Conservation (phyloP, 92 coral and sea anemone species). For the Porites rus region DNA sequence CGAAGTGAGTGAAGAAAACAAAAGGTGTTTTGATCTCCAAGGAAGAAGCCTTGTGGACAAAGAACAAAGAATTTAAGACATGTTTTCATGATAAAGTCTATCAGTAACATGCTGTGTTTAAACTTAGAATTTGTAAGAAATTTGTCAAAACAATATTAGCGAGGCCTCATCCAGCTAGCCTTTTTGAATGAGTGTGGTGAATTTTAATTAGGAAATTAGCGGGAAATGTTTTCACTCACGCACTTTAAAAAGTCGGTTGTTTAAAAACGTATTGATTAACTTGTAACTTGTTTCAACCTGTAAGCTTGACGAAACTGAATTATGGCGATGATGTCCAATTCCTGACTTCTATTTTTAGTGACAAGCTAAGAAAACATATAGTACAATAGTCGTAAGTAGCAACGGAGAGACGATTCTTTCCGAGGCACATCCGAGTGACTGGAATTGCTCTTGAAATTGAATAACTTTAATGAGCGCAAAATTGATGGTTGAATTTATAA, state of each 20-base stretch:
- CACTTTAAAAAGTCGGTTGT: background rate
- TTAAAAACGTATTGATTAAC: slow-evolving; percentile 24
- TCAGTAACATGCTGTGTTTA: slow-evolving; percentile 30
- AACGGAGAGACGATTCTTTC: too few species aligned
- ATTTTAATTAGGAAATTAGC: slow-evolving; percentile 17
- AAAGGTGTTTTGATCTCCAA: slow-evolving; percentile 11
- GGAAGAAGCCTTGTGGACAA: slow-evolving; percentile 15
- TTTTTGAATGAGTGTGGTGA: background rate
- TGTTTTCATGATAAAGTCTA: slow-evolving; percentile 9
- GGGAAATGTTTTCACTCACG: slow-evolving; percentile 4
- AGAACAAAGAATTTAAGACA: slow-evolving; percentile 46
- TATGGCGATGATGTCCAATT: too few species aligned
- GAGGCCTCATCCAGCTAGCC: slow-evolving; percentile 7
- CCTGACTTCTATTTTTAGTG: too few species aligned
- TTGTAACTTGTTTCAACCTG: background rate
- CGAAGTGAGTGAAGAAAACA: background rate
- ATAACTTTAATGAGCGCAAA: too few species aligned
- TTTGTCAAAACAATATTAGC: slow-evolving; percentile 11
- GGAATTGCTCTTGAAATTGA: too few species aligned
- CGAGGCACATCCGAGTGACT: too few species aligned
- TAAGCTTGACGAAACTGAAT: background rate
- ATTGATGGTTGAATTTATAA: too few species aligned
- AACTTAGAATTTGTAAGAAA: slow-evolving; percentile 7
- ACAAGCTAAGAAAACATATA: too few species aligned
- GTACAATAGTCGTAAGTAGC: too few species aligned